Conservation (phyloP, 2,113 vertebrate genomes). For the Pseudorasbora parva region DNA sequence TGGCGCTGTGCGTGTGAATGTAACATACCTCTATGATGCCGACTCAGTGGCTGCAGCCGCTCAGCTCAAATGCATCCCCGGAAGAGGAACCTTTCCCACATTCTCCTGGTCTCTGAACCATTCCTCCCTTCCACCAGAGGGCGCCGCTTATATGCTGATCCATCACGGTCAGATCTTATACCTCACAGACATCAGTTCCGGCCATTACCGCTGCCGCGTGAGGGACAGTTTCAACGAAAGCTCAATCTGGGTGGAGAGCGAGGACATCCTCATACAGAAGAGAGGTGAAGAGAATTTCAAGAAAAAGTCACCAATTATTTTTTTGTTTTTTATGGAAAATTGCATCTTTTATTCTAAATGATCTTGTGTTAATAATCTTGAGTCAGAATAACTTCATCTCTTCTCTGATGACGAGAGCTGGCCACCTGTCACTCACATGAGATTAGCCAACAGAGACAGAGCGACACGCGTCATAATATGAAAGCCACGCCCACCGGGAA, state of each 20-base stretch:
- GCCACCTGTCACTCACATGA: too few species aligned
- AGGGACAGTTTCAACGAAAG: constrained; percentile 72
- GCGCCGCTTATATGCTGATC: background rate
- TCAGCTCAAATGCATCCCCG: constrained; percentile 65
- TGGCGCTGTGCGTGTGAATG: constrained; percentile 65
- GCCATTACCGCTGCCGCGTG: constrained; percentile 72
- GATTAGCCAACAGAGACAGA: too few species aligned
- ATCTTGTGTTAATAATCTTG: too few species aligned
- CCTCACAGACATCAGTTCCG: constrained; percentile 60
- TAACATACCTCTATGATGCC: constrained; percentile 68
- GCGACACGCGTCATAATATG: too few species aligned
- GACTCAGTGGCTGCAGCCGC: constrained; percentile 56
- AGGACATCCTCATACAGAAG: constrained; percentile 58
- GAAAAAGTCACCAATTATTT: background rate
- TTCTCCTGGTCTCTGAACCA: constrained; percentile 71
- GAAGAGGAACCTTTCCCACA: constrained; percentile 72
- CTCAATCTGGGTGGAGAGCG: constrained; percentile 70
- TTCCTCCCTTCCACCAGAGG: constrained; percentile 57
- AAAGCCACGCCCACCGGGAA: too few species aligned
- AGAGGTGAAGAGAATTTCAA: constrained; percentile 62
- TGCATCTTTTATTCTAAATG: background rate
- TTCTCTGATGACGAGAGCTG: too few species aligned
- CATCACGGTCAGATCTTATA: constrained; percentile 60
- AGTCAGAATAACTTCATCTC: too few species aligned
- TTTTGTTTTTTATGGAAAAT: background rate